phyloP scores from a whole-genome alignment of 2,797 vertebrate species.

The Myotis myotis region DNA sequence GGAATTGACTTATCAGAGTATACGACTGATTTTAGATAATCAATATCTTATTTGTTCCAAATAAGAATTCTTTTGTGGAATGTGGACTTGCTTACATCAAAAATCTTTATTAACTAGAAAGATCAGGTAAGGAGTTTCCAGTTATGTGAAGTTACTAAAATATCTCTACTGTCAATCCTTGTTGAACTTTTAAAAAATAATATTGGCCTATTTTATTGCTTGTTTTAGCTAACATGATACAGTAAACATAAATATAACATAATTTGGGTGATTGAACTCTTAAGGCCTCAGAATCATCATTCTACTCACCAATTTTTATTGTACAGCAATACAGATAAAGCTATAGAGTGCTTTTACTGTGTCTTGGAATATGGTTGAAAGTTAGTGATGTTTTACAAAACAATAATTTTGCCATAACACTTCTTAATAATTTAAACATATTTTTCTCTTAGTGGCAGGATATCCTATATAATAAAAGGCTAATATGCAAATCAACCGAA shows the following conservation, averaged over 20 bases:
- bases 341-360: not conserved
- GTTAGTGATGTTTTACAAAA: not conserved
- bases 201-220: not conserved
- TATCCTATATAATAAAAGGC: not conserved
- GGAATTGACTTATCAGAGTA: not conserved
- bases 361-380: not conserved
- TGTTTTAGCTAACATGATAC: not conserved
- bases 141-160: constrained; percentile 27
- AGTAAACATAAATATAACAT: not conserved
- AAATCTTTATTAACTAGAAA: not conserved
- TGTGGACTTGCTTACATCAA: not conserved
- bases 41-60: constrained; percentile 6
- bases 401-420: not conserved
- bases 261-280: not conserved
- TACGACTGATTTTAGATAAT: not conserved
- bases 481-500: no score
- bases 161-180: not conserved
- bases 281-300: not conserved
- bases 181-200: not conserved
- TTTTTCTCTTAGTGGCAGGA: not conserved
- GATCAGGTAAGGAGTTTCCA: not conserved
- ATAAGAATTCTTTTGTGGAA: not conserved
- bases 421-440: not conserved
- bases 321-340: not conserved
- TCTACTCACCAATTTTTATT: not conserved